Evolutionary conservation across 2,797 vertebrate species (phyloP).

Genomic region (Halcyon leucocephala): DNA sequence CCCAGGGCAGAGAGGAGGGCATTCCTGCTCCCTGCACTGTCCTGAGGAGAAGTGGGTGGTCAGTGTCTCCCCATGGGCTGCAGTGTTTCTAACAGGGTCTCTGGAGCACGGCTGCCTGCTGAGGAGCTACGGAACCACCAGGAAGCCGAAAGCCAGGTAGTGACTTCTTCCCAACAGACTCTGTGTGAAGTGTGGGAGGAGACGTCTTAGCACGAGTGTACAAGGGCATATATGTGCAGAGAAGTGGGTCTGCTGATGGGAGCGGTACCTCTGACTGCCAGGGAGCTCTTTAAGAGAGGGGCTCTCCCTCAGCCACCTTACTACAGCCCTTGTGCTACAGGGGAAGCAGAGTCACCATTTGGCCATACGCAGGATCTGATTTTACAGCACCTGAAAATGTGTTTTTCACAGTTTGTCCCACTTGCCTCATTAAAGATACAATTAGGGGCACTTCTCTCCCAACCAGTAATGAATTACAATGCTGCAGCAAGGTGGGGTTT

Average conservation of each 20-base stretch:
- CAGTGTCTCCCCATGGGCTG: conserved; percentile 57
- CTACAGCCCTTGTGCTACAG: background rate
- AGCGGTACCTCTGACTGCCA: background rate
- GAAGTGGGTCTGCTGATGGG: background rate
- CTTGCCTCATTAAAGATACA: background rate
- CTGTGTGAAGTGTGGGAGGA: accelerated
- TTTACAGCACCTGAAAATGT: background rate
- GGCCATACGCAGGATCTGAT: background rate
- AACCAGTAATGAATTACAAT: background rate
- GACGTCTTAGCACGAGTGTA: accelerated
- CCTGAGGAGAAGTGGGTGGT: background rate
- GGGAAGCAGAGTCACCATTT: background rate
- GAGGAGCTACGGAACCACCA: conserved; percentile 37
- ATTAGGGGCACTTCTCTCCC: background rate
- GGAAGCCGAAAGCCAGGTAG: conserved; percentile 54
- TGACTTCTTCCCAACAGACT: background rate
- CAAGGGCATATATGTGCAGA: accelerated
- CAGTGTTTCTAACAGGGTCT: conserved; percentile 1
- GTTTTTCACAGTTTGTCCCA: background rate
- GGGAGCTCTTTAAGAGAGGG: background rate
- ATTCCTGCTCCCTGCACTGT: background rate
- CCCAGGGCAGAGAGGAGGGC: background rate
- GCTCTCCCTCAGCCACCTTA: background rate
- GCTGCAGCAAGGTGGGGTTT: background rate
- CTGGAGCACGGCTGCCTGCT: background rate